phyloP scores from a whole-genome alignment of 1,140 invertebrate genomes.

The Tetraneura akinire region DNA sequence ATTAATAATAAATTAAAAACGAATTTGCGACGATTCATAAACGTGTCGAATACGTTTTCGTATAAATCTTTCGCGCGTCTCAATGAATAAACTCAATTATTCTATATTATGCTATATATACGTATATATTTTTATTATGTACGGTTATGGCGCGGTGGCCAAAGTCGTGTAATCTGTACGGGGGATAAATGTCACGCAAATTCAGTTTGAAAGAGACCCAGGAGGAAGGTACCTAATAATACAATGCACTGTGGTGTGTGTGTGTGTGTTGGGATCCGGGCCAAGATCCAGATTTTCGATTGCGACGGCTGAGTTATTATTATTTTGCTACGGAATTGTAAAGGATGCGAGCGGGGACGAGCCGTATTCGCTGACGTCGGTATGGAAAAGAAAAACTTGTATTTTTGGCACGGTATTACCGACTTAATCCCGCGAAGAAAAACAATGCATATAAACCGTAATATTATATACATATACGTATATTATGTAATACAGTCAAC shows the following conservation, averaged over 20 bases:
- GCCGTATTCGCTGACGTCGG: constrained; percentile 33
- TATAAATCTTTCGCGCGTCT: neutral
- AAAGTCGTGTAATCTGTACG: constrained; percentile 28
- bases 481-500: no score
- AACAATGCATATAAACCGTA: neutral
- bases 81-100: neutral
- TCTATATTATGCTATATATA: no score
- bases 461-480: no score
- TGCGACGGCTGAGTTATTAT: constrained; percentile 43
- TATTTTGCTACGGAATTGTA: constrained; percentile 24
- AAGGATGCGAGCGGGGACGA: constrained; percentile 3
- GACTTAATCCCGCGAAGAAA: constrained; percentile 32
- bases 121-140: no score
- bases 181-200: constrained; percentile 43
- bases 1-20: no score
- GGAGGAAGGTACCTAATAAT: constrained; percentile 42
- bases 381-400: constrained; percentile 38
- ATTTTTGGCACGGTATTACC: constrained; percentile 31
- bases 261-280: constrained; percentile 24
- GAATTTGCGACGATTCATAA: no score
- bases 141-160: constrained; percentile 19
- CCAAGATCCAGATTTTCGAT: constrained; percentile 39
- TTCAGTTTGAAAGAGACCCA: constrained; percentile 43
- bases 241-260: constrained; percentile 13
- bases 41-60: neutral